phyloP scores from a whole-genome alignment of 2,888 invertebrate species.

The Archips xylosteana region DNA sequence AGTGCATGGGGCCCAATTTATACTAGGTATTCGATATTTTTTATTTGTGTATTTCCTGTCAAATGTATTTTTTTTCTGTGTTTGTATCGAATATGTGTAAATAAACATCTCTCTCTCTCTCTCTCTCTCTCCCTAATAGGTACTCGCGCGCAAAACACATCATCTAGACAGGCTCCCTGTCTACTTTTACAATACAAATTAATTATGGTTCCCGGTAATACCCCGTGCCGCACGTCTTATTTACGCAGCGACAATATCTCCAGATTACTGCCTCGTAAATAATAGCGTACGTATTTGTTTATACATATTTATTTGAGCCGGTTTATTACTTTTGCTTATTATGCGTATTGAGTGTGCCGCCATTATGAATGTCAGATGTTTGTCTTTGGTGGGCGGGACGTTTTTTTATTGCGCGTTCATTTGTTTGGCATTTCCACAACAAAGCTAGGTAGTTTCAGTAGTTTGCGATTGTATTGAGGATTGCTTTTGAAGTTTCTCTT shows the following conservation, averaged over 20 bases:
- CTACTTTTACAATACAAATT: not conserved
- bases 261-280: conserved; percentile 9
- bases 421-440: not conserved
- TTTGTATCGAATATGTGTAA: too few species aligned
- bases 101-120: too few species aligned
- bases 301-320: conserved; percentile 13
- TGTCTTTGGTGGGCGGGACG: not conserved
- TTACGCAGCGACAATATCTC: conserved; percentile 6
- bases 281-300: conserved; percentile 17
- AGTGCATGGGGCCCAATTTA: too few species aligned
- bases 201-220: not conserved
- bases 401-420: not conserved
- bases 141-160: too few species aligned
- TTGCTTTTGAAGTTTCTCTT: too few species aligned
- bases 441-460: not conserved
- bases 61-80: too few species aligned
- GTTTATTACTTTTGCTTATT: conserved; percentile 17
- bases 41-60: too few species aligned
- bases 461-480: not conserved
- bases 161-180: too few species aligned
- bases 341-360: not conserved
- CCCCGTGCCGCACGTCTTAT: not conserved
- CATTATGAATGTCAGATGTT: conserved; percentile 7
- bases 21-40: too few species aligned
- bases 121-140: too few species aligned